Evolutionary conservation across 1,140 invertebrate species (phyloP), one percentile per base, ranked within the genome.

Genomic region (Apis florea): DNA sequence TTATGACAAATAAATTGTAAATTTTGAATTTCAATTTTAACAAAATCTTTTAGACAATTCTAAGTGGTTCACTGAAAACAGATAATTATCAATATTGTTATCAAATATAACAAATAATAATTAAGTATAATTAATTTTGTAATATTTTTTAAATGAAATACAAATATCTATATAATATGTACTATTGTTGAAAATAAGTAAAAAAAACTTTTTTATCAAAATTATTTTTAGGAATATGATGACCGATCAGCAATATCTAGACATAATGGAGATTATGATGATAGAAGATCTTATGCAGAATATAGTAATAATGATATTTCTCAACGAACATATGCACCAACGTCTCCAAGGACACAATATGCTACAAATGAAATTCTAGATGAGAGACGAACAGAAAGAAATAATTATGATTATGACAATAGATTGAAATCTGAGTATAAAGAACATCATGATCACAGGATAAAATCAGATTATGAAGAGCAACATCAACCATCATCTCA

Each of bases 221-320:
- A n/a, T 24, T 81, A 66, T 8, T 87, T 87, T 86, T 73, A 93
- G 92, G 92, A 93, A 76, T 92, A 90, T 40, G 90, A 92, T 67
- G 91, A 93, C 8, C 77, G 88, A 70, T 81, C 89, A 53, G 82
- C 74, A 54, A 83, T 88, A 67, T 83, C 87, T 19, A 89, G 91
- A 77, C 88, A 92, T 78, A 92, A 92, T 61, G 92, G 90, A 51
- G 92, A 93, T 73, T 92, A 90, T 51, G 91, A 92, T 53, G 90
- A 92, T 59, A 88, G 86, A 58, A 85, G 90, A 83, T 76, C 76
- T 63, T 91, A 89, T 72, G 79, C 85, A 21, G 91, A 92, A 19
- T 92, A 90, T 61, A 77, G 83, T 61, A 87, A 86, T 47, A 90
- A 88, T 67, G 90, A 92, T 80, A 80, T 53, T 24, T 83, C 87